Evolutionary conservation across 2,888 invertebrate species (phyloP), one percentile per base, ranked within the genome.

Genomic region (Esperia sulphurella): DNA sequence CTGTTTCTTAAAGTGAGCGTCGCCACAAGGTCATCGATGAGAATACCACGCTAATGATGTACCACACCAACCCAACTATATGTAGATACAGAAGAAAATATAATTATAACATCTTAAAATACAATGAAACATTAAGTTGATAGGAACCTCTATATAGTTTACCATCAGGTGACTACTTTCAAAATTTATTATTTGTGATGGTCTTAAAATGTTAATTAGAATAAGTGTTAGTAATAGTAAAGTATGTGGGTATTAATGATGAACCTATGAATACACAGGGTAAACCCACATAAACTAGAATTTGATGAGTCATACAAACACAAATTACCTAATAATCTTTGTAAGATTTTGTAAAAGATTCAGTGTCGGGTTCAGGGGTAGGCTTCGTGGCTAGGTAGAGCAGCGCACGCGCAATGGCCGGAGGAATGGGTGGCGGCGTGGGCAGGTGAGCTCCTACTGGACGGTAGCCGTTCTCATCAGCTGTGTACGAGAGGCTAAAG

Each of bases 401-500:
- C 6, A 93, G 71, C 0, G 92, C 89, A 14, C 89, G 87, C 12
- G 88, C 81, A 30, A 92, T 92, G 0, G 84, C 91, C 3, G 83
- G 86, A 7, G 92, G 92, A 12, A 91, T 82, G 5, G 90, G 90
- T 0, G 89, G 89, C 0, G 89, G 79, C 0, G 89, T 89, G 0
- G 89, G 89, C n/a, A 91, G 64, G 58, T 91, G 90, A 5, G 74
- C 85, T 0, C 88, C 90, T 1, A 79, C 61, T 1, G 90, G 85
- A n/a, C 85, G 77, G 59, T 88, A 90, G 0, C 89, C 90, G 41
- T 83, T 83, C 57, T 91, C 90, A 53, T 91, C 91, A 12, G 91
- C 91, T 35, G 88, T 90, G 63, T 92, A 92, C 4, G 85, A 74
- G 8, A 91, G 60, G 33, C 81, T 88, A 65, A 83, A 79, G 46